Base-by-base conservation (phyloP, 2,888 invertebrate species). In the Drosophila formosana region DNA sequence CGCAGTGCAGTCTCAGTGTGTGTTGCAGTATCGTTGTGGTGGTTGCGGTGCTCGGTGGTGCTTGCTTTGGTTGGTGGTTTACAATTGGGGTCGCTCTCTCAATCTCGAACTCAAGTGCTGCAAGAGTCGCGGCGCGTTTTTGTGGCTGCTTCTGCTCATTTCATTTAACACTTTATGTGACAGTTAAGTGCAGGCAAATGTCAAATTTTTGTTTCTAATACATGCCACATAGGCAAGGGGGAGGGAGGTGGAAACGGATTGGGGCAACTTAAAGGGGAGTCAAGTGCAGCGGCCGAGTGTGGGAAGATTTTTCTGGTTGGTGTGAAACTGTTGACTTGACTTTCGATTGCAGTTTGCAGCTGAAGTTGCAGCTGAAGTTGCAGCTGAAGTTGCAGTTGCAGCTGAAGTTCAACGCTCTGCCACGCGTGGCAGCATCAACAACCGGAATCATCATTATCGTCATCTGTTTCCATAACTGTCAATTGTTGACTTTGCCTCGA, bases 121-220 rank as follows among this genome's bases (percentile, higher is more conserved):
- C 79, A 66, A 70, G 75, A 45, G 75, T 58, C 79, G 82, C 66
- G 80, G 65, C 81, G 82, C 87, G 73, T 76, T 69, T 72, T 75
- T 84, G 80, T 66, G 82, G 82, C 74, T 79, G 80, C 80, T 82
- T 73, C 79, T 73, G 76, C 79, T 77, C 85, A 89, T 85, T 85
- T 89, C 88, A 82, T 89, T 89, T 85, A 86, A 85, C 85, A 89
- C 89, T 85, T 85, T 89, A 85, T 85, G 85, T 85, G 85, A 85
- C 89, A 85, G 72, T 87, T 87, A 79, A 85, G 85, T 89, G 85
- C 84, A 75, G 77, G 77, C 78, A 85, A 80, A 82, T 89, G 85
- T 89, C 77, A 83, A 89, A 87, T 87, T 81, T 85, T 80, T 88
- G 72, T 73, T 80, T 80, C 78, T 72, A 78, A 83, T 76, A 70